phyloP scores from a whole-genome alignment of 2,113 vertebrate species.

The Forbesichthys papilliferus region DNA sequence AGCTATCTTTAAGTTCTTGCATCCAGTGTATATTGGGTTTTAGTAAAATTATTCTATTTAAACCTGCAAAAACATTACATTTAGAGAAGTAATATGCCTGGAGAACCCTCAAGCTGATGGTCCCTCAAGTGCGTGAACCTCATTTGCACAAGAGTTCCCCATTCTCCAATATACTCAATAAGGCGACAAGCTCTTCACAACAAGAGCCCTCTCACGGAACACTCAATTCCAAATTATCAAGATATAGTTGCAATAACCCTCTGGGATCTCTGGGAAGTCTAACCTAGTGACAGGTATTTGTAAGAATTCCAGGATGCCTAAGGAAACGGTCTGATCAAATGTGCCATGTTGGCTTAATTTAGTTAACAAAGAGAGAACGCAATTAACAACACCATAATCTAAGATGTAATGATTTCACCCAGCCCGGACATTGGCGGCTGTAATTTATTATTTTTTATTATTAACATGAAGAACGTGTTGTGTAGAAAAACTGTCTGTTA shows the following conservation, averaged over 20 bases:
- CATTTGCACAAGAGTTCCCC: conserved; percentile 32
- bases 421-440: too few relatives aligned
- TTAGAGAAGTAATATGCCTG: conserved; percentile 37
- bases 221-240: conserved; percentile 36
- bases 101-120: conserved; percentile 47
- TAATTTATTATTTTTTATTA: too few relatives aligned
- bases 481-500: too few relatives aligned
- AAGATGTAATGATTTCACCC: too few relatives aligned
- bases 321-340: too few relatives aligned
- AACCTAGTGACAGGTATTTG: not conserved
- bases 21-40: not conserved
- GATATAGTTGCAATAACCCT: conserved; percentile 39
- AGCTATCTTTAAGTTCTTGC: conserved; percentile 6
- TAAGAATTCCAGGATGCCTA: too few relatives aligned
- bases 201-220: conserved; percentile 31
- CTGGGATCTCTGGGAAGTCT: not conserved
- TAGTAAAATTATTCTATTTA: conserved; percentile 41
- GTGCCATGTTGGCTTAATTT: too few relatives aligned
- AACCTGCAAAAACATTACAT: conserved; percentile 26
- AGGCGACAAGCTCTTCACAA: conserved; percentile 52
- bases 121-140: conserved; percentile 32
- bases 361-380: too few relatives aligned
- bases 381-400: too few relatives aligned
- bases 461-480: too few relatives aligned
- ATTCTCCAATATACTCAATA: conserved; percentile 33